Percentiles rank a stretch among this genome's conserved stretches.
Evolutionary conservation across 1,140 invertebrate genomes (phyloP).

Genomic region (Teleogryllus occipitalis): DNA sequence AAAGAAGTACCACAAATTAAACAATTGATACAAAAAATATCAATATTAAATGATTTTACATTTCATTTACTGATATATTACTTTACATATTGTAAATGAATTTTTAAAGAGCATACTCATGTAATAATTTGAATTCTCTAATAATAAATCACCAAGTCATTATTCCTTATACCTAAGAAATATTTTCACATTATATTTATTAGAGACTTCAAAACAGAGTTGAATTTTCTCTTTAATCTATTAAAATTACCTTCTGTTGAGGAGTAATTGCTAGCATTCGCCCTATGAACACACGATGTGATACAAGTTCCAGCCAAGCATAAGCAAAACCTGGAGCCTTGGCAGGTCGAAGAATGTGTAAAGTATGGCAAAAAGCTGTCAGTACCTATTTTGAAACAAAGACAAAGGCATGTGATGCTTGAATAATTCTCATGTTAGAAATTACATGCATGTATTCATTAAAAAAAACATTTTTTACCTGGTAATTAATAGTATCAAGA

Average conservation of each 20-base stretch:
- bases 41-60: background rate
- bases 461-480: constrained; percentile 38
- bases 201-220: no score
- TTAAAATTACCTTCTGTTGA: constrained; percentile 44
- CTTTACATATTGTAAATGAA: no score
- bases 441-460: no score
- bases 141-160: no score
- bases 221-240: background rate
- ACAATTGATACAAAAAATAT: background rate
- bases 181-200: no score
- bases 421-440: no score
- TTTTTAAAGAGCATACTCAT: no score
- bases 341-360: constrained; percentile 86
- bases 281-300: constrained; percentile 92
- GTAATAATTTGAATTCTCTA: no score
- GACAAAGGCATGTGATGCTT: no score
- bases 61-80: no score
- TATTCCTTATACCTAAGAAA: no score
- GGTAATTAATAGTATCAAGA: constrained; percentile 84
- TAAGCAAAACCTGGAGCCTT: constrained; percentile 95
- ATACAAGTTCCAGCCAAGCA: constrained; percentile 95
- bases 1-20: background rate
- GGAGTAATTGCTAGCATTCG: constrained; percentile 82
- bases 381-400: constrained; percentile 46
- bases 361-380: constrained; percentile 83